Evolutionary conservation across 2,113 vertebrate genomes (phyloP), one percentile per base, ranked within the genome.

Genomic region (Psephotus haematonotus): DNA sequence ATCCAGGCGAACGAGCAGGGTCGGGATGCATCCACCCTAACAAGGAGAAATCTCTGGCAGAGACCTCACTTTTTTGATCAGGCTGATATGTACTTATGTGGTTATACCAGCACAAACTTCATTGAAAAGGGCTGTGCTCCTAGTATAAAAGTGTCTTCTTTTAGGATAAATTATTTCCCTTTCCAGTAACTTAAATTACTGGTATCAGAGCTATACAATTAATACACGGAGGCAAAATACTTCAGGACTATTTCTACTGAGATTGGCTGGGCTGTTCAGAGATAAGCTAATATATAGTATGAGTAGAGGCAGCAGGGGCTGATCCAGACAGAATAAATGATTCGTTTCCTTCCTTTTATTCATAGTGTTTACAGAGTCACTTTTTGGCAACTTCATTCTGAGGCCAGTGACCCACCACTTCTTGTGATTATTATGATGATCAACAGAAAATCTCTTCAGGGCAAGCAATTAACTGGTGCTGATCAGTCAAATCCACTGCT

Each of bases 331-430:
- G 60, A 91, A 69, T 41, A 96, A 88, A 95, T 67, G 8, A 76
- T 83, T 14, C 27, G 10, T 83, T 96, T 95, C 90, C 93, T 92
- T 95, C 78, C 92, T 80, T 93, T 91, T 74, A 90, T 77, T 87
- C 63, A 76, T 33, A 81, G 57, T 82, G 69, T 96, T 97, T 96
- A 94, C 83, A 93, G 39, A 96, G 92, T 78, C 75, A 87, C 77
- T 85, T 95, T 96, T 96, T 94, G 89, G 84, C 88, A 96, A 91
- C 44, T 52, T 94, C 82, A 59, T 95, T 90, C 86, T 91, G 71
- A 76, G 81, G 77, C 78, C 86, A 82, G 78, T 90, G 92, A 97
- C 59, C 93, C 74, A 91, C 62, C 75, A 96, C 77, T 91, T 86
- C 93, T 92, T 95, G 95, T 94, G 71, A 91, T 92, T 95, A 81